Percentiles rank a stretch among this genome's conserved stretches.
Evolutionary conservation across 2,113 vertebrate species (phyloP).

Genomic region (Pedetes capensis): DNA sequence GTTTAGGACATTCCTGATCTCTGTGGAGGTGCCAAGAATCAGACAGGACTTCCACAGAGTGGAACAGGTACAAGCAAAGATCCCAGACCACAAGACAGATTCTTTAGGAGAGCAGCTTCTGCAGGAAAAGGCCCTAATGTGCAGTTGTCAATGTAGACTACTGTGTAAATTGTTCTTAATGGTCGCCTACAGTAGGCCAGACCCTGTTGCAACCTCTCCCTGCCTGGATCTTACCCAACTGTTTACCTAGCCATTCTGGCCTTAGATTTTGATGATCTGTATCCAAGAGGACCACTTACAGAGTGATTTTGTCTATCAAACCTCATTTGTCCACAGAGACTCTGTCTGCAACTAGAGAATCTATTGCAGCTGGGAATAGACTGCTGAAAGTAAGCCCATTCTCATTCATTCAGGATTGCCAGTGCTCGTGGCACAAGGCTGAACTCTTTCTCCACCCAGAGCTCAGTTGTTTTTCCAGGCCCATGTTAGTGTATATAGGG

Average conservation of each 20-base stretch:
- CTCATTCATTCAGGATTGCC: background rate
- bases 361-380: background rate
- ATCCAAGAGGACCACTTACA: slow-evolving; percentile 44
- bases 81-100: background rate
- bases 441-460: background rate
- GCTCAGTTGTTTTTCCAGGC: background rate
- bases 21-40: background rate
- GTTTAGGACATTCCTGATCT: background rate
- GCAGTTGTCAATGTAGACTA: background rate
- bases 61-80: background rate
- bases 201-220: background rate
- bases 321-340: slow-evolving; percentile 36
- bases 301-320: slow-evolving; percentile 27
- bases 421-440: background rate
- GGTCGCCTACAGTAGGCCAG: background rate
- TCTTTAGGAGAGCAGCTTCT: background rate
- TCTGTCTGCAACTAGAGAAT: slow-evolving; percentile 25
- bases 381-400: background rate
- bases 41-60: background rate
- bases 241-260: slow-evolving; percentile 21
- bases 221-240: background rate
- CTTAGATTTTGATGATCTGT: background rate
- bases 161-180: background rate
- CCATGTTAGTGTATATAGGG: background rate
- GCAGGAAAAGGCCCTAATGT: background rate